Conservation (phyloP, 2,113 vertebrate genomes). For the Lipotes vexillifer region DNA sequence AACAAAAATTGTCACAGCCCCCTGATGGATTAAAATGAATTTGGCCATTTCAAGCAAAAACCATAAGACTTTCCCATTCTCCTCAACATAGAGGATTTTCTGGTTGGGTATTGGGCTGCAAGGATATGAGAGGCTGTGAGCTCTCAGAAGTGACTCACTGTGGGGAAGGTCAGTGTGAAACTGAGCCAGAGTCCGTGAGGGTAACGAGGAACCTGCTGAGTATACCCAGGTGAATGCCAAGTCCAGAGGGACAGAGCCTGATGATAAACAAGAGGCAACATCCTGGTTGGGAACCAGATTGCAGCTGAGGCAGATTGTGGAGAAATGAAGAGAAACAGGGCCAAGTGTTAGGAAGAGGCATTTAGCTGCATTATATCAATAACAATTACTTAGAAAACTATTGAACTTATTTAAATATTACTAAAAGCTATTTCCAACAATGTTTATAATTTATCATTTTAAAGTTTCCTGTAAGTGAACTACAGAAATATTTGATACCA, state of each 20-base stretch:
- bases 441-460: neutral
- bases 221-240: neutral
- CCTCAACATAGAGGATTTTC: neutral
- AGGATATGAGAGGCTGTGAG: neutral
- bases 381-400: neutral
- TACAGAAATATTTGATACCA: neutral
- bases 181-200: neutral
- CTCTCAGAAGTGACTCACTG: neutral
- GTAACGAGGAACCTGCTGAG: neutral
- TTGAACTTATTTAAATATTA: neutral
- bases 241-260: neutral
- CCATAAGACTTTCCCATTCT: neutral
- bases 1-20: neutral
- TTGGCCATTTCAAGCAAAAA: neutral
- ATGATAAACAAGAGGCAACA: neutral
- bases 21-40: neutral
- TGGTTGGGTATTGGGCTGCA: neutral
- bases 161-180: slow-evolving; percentile 26
- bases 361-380: neutral
- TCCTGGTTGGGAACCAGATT: neutral
- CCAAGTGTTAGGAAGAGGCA: neutral
- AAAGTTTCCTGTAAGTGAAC: neutral
- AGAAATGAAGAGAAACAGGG: neutral
- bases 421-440: neutral
- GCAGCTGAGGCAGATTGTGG: neutral